These are phyloP conservation scores for Euura lappo DNA, from an alignment of 1,140 invertebrate species.

Conservation along the genomic window DNA sequence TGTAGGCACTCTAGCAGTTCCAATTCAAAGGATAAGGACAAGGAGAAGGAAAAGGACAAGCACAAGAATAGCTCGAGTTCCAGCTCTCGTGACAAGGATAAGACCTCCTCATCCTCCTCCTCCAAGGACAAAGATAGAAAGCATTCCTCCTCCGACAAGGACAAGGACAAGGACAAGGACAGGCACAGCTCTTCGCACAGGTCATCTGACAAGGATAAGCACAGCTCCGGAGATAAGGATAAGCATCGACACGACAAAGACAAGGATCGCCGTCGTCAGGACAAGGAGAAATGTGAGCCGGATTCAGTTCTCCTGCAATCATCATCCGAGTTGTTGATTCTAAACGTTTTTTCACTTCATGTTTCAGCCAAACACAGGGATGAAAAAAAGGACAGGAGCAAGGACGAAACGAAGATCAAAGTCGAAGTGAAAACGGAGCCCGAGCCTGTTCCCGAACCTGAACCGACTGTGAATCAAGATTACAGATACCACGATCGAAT, in stretches of 20 bases:
- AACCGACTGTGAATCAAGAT: conserved; percentile 27
- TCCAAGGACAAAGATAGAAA: conserved; percentile 64
- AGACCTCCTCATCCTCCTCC: conserved; percentile 46
- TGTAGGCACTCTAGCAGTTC: conserved; percentile 42
- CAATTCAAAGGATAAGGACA: conserved; percentile 41
- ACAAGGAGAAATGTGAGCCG: conserved; percentile 54
- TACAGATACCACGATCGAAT: conserved; percentile 1
- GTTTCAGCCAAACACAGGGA: conserved; percentile 51
- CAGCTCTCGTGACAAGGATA: conserved; percentile 61
- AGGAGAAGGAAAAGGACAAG: conserved; percentile 53
- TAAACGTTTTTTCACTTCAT: neutral
- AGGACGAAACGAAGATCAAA: conserved; percentile 44
- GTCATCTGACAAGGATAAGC: conserved; percentile 50
- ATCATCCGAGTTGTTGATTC: neutral
- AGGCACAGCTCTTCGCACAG: conserved; percentile 46
- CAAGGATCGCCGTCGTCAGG: conserved; percentile 60
- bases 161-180: conserved; percentile 54
- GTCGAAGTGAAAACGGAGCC: conserved; percentile 43
- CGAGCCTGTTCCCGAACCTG: conserved; percentile 35
- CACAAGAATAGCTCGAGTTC: conserved; percentile 60
- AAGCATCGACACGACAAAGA: conserved; percentile 66
- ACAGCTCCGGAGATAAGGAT: conserved; percentile 55
- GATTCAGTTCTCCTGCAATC: neutral
- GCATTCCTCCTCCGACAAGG: conserved; percentile 37
- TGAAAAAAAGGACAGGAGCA: conserved; percentile 50